Conservation (phyloP, 1,140 invertebrate genomes). For the Drosophila orena region DNA sequence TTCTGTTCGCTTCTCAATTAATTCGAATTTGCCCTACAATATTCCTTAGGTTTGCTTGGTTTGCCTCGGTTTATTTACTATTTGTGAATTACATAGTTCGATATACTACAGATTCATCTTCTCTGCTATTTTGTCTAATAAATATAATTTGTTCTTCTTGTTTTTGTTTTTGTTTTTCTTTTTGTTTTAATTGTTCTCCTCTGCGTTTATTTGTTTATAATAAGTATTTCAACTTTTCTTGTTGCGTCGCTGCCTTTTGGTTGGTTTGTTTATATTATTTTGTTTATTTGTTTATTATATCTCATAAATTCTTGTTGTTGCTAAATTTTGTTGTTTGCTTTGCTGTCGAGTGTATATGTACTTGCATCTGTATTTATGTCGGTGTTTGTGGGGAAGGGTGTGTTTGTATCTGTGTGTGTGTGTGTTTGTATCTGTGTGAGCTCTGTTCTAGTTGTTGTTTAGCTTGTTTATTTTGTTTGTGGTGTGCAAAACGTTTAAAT, state of each 20-base stretch:
- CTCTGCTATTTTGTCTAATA: slow-evolving; percentile 65
- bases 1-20: slow-evolving; percentile 35
- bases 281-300: slow-evolving; percentile 70
- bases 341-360: slow-evolving; percentile 44
- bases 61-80: slow-evolving; percentile 65
- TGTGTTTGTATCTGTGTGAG: slow-evolving; percentile 23
- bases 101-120: slow-evolving; percentile 73
- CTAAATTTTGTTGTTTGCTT: slow-evolving; percentile 82
- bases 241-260: slow-evolving; percentile 38
- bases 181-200: slow-evolving; percentile 43
- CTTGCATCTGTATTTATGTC: slow-evolving; percentile 16
- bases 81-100: slow-evolving; percentile 79
- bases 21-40: slow-evolving; percentile 76
- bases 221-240: slow-evolving; percentile 42
- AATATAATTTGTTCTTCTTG: slow-evolving; percentile 70
- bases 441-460: slow-evolving; percentile 23
- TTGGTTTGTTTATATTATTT: slow-evolving; percentile 62
- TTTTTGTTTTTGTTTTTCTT: slow-evolving; percentile 10
- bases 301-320: slow-evolving; percentile 83
- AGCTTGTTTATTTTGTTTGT: slow-evolving; percentile 47
- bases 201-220: slow-evolving; percentile 41
- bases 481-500: slow-evolving; percentile 78
- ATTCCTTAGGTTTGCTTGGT: slow-evolving; percentile 39
- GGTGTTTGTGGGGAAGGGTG: slow-evolving; percentile 3
- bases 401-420: slow-evolving; percentile 8